A percentile compares a stretch with the other conserved stretches of the same genome.
Evolutionary conservation across 2,113 vertebrate species (phyloP).

Genomic region (Gymnobelideus leadbeateri): DNA sequence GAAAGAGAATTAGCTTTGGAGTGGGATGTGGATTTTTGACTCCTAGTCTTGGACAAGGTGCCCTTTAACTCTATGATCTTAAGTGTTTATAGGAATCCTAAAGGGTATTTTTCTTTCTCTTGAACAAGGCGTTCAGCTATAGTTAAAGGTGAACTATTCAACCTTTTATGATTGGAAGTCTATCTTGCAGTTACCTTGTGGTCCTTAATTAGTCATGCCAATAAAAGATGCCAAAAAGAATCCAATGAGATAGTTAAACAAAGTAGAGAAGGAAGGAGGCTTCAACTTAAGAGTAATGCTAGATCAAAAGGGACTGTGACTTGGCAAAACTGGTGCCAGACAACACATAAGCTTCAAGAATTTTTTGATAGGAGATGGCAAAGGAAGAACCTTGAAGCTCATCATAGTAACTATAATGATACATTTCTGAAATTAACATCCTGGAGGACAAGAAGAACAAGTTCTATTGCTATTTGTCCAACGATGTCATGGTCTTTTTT

Average conservation of each 20-base stretch:
- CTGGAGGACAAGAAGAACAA: constrained; percentile 48
- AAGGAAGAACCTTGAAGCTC: constrained; percentile 21
- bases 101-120: background rate
- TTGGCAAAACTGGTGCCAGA: constrained; percentile 24
- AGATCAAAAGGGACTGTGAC: background rate
- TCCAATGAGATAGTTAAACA: background rate
- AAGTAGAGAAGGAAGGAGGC: background rate
- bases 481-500: constrained; percentile 24
- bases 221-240: background rate
- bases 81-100: background rate
- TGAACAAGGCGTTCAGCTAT: background rate
- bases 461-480: constrained; percentile 51
- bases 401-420: constrained; percentile 11
- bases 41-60: background rate
- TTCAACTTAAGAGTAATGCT: background rate
- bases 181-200: background rate
- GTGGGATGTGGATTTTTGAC: background rate
- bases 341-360: background rate
- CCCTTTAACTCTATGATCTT: background rate
- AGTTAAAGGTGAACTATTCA: background rate
- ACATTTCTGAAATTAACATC: background rate
- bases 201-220: background rate
- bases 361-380: constrained; percentile 35
- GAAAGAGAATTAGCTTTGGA: background rate
- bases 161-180: background rate